Evolutionary conservation across 2,888 invertebrate genomes (phyloP).

Genomic region (Acleris literana): DNA sequence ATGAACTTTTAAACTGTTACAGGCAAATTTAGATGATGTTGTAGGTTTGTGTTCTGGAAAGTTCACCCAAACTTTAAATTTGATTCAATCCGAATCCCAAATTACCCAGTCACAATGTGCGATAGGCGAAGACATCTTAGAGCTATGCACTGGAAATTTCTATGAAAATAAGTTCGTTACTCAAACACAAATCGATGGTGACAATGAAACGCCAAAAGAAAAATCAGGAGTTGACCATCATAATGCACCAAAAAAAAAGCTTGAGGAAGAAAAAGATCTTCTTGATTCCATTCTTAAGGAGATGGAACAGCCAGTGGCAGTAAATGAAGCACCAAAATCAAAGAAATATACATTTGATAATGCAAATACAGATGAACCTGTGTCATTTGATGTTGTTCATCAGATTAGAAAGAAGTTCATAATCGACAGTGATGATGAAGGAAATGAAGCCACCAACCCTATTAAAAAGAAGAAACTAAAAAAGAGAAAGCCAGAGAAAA

Average conservation of each 20-base stretch:
- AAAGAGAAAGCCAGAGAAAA: slow-evolving; percentile 62
- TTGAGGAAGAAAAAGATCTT: slow-evolving; percentile 44
- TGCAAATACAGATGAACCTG: slow-evolving; percentile 40
- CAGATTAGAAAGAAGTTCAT: slow-evolving; percentile 65
- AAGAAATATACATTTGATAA: slow-evolving; percentile 62
- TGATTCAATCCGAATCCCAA: slow-evolving; percentile 52
- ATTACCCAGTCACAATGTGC: slow-evolving; percentile 57
- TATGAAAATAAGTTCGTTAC: slow-evolving; percentile 73
- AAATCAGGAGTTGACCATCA: slow-evolving; percentile 19
- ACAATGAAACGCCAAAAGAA: slow-evolving; percentile 20
- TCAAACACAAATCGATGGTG: slow-evolving; percentile 43
- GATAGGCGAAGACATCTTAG: slow-evolving; percentile 77
- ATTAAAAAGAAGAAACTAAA: slow-evolving; percentile 68
- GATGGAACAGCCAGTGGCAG: slow-evolving; percentile 65
- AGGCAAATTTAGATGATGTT: slow-evolving; percentile 77
- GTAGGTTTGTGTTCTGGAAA: slow-evolving; percentile 84
- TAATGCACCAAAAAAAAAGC: slow-evolving; percentile 34
- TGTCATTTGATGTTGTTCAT: slow-evolving; percentile 40
- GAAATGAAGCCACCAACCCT: slow-evolving; percentile 44
- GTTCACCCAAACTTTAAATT: slow-evolving; percentile 69
- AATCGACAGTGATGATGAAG: slow-evolving; percentile 71
- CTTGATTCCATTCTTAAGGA: slow-evolving; percentile 70
- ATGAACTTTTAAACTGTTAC: slow-evolving; percentile 35
- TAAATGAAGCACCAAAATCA: slow-evolving; percentile 56
- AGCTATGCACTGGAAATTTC: slow-evolving; percentile 84